Evolutionary conservation across 2,888 invertebrate species (phyloP).

Genomic region (Amiota communis): DNA sequence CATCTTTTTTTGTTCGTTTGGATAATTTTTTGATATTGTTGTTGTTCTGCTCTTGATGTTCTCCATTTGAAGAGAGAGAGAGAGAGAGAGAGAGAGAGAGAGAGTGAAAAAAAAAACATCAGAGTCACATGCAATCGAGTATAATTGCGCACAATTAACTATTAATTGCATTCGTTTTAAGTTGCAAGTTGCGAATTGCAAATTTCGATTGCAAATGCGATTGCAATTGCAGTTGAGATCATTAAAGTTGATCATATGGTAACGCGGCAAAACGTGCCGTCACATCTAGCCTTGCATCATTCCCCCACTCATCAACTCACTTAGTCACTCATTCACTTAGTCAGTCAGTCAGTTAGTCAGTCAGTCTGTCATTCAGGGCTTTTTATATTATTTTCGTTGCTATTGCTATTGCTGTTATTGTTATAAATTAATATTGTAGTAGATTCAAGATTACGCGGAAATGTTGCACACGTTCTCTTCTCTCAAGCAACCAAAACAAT

Average conservation of each 20-base stretch:
- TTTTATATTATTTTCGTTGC: slow-evolving; percentile 34
- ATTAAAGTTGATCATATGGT: slow-evolving; percentile 35
- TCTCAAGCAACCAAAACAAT: background rate
- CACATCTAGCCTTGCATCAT: too few relatives aligned
- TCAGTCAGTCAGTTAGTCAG: too few relatives aligned
- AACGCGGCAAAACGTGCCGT: background rate
- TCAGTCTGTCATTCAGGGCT: slow-evolving; percentile 11
- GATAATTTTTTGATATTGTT: background rate
- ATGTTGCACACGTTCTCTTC: slow-evolving; percentile 48
- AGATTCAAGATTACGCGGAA: slow-evolving; percentile 54
- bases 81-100: background rate
- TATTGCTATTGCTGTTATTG: background rate
- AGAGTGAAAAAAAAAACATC: too few relatives aligned
- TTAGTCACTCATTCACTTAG: too few relatives aligned
- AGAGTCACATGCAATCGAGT: slow-evolving; percentile 14
- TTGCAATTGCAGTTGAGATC: slow-evolving; percentile 47
- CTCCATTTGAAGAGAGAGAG: background rate
- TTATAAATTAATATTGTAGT: slow-evolving; percentile 28
- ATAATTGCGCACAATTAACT: slow-evolving; percentile 63
- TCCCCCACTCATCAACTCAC: too few relatives aligned
- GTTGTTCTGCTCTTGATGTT: background rate
- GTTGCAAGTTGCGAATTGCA: slow-evolving; percentile 16
- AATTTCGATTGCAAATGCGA: slow-evolving; percentile 31
- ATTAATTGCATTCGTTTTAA: slow-evolving; percentile 59
- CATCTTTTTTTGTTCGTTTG: too few relatives aligned